Conservation (phyloP, 2,113 vertebrate species). For the Psilopsiagon aymara region DNA sequence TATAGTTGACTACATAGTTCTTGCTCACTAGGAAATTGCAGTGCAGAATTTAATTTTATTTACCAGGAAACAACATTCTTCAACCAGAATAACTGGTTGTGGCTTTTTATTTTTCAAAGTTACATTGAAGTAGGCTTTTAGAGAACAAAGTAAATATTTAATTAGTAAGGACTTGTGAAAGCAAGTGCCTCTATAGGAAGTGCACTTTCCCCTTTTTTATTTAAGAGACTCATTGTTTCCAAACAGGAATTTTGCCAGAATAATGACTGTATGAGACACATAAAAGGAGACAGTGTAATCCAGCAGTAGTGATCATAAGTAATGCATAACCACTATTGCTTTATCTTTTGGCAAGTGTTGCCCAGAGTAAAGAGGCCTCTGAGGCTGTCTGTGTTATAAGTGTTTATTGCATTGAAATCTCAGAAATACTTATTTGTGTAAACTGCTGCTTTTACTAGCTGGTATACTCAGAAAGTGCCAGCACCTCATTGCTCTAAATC, state of each 20-base stretch:
- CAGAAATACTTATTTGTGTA: background rate
- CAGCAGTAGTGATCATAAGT: background rate
- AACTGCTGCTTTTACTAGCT: background rate
- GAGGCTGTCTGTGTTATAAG: background rate
- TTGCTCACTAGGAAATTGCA: background rate
- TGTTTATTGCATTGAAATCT: background rate
- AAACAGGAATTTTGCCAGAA: background rate
- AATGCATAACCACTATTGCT: background rate
- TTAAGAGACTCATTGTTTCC: background rate
- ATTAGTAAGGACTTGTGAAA: constrained; percentile 11
- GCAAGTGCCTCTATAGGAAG: constrained; percentile 21
- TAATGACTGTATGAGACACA: background rate
- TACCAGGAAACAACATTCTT: constrained; percentile 24
- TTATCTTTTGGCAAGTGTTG: background rate
- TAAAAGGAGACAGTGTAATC: background rate
- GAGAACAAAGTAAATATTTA: constrained; percentile 56
- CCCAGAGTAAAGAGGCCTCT: background rate
- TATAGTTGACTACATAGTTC: background rate
- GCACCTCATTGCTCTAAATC: background rate
- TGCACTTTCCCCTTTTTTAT: background rate
- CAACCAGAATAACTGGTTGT: constrained; percentile 27
- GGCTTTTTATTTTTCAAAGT: background rate
- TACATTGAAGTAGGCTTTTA: constrained; percentile 2
- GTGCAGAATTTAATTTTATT: background rate
- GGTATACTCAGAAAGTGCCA: background rate